Evolutionary conservation across 2,888 invertebrate genomes (phyloP).

Genomic region (Acanthopleura granulata): DNA sequence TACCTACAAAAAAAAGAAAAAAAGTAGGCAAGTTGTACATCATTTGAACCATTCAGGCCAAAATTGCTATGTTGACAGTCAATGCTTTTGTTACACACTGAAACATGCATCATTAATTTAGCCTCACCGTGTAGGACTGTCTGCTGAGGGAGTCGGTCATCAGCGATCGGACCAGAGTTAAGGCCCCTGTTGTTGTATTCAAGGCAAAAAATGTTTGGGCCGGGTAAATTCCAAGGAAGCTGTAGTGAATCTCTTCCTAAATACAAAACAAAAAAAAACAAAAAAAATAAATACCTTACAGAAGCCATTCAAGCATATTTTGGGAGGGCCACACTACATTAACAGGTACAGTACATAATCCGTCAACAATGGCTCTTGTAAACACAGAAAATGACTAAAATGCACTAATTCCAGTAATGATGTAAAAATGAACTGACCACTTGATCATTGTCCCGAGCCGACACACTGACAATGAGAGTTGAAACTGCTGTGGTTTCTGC

Average conservation of each 20-base stretch:
- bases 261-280: neutral
- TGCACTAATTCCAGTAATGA: too few species aligned
- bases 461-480: neutral
- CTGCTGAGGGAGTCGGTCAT: constrained; percentile 46
- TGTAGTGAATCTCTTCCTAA: neutral
- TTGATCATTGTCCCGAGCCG: neutral
- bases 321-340: too few species aligned
- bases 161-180: constrained; percentile 47
- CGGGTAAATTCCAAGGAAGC: constrained; percentile 38
- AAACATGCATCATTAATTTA: too few species aligned
- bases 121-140: constrained; percentile 43
- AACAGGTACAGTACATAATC: too few species aligned
- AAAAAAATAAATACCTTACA: too few species aligned
- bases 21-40: too few species aligned
- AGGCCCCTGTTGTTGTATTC: constrained; percentile 40
- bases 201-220: constrained; percentile 58
- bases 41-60: too few species aligned
- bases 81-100: too few species aligned
- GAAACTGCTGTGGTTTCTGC: neutral
- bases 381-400: too few species aligned
- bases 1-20: constrained; percentile 39
- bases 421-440: neutral
- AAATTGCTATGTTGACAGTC: too few species aligned
- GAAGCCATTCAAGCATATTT: too few species aligned
- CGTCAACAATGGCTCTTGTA: too few species aligned